Conservation (phyloP, 2,888 invertebrate species). For the Ophion ellenae region DNA sequence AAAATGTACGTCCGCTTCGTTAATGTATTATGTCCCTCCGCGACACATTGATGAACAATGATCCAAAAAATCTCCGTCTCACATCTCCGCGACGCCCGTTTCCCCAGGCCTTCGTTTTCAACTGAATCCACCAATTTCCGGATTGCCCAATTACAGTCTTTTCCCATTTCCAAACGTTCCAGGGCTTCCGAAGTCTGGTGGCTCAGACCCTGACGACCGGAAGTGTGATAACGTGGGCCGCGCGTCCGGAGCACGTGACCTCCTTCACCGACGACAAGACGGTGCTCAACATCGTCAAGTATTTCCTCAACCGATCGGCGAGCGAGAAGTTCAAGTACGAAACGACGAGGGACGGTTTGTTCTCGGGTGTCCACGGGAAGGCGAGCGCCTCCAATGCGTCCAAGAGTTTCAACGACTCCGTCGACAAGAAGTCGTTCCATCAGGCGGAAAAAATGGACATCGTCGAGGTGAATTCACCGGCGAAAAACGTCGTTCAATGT, state of each 20-base stretch:
- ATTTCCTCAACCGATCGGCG: slow-evolving; percentile 85
- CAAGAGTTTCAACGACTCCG: slow-evolving; percentile 70
- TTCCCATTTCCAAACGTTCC: slow-evolving; percentile 63
- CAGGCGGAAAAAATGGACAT: slow-evolving; percentile 77
- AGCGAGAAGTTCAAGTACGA: slow-evolving; percentile 68
- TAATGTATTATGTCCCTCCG: too few species aligned
- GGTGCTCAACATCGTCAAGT: slow-evolving; percentile 89
- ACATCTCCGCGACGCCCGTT: too few species aligned
- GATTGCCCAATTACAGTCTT: background rate
- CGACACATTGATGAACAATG: too few species aligned
- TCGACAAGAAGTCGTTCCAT: slow-evolving; percentile 67
- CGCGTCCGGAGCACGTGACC: slow-evolving; percentile 88
- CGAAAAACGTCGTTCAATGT: slow-evolving; percentile 42
- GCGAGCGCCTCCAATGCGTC: slow-evolving; percentile 66
- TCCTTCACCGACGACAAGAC: slow-evolving; percentile 91
- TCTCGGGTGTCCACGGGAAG: slow-evolving; percentile 68
- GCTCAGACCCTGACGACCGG: slow-evolving; percentile 93
- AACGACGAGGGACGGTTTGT: slow-evolving; percentile 62
- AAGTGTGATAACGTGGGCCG: slow-evolving; percentile 88
- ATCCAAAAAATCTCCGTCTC: too few species aligned
- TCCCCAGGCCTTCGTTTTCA: too few species aligned
- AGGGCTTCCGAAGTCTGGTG: slow-evolving; percentile 91
- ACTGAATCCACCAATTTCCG: too few species aligned
- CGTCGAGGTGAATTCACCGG: slow-evolving; percentile 69
- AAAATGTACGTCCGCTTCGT: too few species aligned